Evolutionary conservation across 2,888 invertebrate genomes (phyloP).

Genomic region (Drosophila mulleri): DNA sequence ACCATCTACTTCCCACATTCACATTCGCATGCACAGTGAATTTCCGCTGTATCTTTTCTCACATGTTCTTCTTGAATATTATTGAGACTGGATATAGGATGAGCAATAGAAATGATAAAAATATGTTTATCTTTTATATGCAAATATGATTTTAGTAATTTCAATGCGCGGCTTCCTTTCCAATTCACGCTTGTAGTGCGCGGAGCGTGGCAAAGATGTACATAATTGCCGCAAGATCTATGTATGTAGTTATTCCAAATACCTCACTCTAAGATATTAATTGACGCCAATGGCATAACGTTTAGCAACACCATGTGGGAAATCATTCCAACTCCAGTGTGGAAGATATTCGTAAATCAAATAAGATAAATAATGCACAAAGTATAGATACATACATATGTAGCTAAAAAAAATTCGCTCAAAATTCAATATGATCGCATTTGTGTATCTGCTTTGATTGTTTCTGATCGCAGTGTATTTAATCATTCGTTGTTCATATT

Average conservation of each 20-base stretch:
- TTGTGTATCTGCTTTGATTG: neutral
- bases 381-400: neutral
- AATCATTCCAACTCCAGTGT: neutral
- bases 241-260: neutral
- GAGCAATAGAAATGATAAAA: neutral
- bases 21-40: constrained; percentile 6
- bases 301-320: neutral
- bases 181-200: neutral
- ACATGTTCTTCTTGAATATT: constrained; percentile 25
- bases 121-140: neutral
- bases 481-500: neutral
- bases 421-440: neutral
- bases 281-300: neutral
- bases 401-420: neutral
- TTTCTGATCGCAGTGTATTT: neutral
- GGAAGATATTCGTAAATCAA: neutral
- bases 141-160: neutral
- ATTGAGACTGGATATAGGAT: constrained; percentile 28
- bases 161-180: neutral
- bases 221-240: neutral
- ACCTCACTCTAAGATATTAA: neutral
- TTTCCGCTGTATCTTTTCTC: constrained; percentile 23
- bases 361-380: neutral
- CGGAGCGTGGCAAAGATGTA: neutral
- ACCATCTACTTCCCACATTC: constrained; percentile 2